Percentiles rank a stretch among this genome's conserved stretches.
phyloP scores from a whole-genome alignment of 2,888 invertebrate species.

The Phortica magna region DNA sequence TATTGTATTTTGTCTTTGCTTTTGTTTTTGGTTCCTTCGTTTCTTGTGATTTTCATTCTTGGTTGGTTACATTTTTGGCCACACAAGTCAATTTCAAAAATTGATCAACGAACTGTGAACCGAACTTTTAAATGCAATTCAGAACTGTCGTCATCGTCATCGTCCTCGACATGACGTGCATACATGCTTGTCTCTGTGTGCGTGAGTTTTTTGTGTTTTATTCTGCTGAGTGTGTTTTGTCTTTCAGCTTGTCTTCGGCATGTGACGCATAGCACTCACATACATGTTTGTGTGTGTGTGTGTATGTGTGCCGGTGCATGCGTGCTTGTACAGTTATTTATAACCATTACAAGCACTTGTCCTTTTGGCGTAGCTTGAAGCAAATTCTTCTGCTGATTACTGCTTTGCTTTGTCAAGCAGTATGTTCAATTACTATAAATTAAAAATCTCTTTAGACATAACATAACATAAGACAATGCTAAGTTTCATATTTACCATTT shows the following conservation, averaged over 20 bases:
- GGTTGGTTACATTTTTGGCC: not conserved
- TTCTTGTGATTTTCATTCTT: not conserved
- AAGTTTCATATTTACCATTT: too few species aligned
- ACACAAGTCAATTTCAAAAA: constrained; percentile 33
- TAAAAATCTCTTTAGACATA: too few species aligned
- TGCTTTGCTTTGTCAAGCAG: not conserved
- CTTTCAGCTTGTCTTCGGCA: not conserved
- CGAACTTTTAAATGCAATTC: constrained; percentile 36
- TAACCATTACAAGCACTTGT: not conserved
- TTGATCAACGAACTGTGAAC: constrained; percentile 31
- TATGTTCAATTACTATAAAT: too few species aligned
- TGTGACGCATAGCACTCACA: not conserved
- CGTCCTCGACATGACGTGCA: not conserved
- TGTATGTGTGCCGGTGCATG: constrained; percentile 8
- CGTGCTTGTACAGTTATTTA: constrained; percentile 13
- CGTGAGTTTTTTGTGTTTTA: not conserved
- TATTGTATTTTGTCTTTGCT: not conserved
- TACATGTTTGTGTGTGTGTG: not conserved
- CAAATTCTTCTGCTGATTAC: not conserved
- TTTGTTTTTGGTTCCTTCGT: not conserved
- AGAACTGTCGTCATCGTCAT: not conserved
- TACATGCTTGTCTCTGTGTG: not conserved
- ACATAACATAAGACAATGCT: too few species aligned
- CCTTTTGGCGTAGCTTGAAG: not conserved
- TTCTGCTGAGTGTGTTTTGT: not conserved